These are phyloP conservation scores for Leptobrachium ailaonicum DNA, from an alignment of 2,113 vertebrate genomes.

Conservation along the genomic window DNA sequence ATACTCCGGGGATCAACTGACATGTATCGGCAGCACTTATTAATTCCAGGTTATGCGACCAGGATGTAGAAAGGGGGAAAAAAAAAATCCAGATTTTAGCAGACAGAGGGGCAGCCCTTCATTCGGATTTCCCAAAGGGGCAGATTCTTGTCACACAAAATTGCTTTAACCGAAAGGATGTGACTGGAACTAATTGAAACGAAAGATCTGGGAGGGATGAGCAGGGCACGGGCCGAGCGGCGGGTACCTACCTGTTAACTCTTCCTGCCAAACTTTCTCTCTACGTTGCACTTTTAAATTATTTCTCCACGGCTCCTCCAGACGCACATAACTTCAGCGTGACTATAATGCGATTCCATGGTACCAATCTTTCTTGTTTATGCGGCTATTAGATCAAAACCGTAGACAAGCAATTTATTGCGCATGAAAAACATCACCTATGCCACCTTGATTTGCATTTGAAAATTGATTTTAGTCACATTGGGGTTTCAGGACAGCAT, in stretches of 20 bases:
- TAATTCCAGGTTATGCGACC: constrained; percentile 1
- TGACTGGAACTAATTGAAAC: constrained; percentile 32
- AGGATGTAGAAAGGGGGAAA: neutral
- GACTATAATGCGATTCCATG: constrained; percentile 59
- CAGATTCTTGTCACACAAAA: constrained; percentile 34
- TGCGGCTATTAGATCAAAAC: constrained; percentile 68
- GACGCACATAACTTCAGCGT: constrained; percentile 49
- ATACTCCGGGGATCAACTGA: neutral
- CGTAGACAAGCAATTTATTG: constrained; percentile 68
- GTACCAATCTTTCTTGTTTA: constrained; percentile 66
- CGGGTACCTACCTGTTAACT: neutral
- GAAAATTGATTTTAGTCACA: constrained; percentile 74
- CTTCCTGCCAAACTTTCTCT: constrained; percentile 1
- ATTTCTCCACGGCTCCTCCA: constrained; percentile 27
- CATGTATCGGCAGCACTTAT: constrained; percentile 6
- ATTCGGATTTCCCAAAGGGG: constrained; percentile 24
- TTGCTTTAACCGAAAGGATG: constrained; percentile 38
- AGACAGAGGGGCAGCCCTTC: neutral
- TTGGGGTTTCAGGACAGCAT: constrained; percentile 66
- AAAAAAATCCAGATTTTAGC: constrained; percentile 13
- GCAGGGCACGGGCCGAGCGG: neutral
- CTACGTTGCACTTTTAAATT: constrained; percentile 29
- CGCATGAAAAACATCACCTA: constrained; percentile 66
- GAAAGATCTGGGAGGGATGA: neutral
- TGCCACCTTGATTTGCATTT: constrained; percentile 69